phyloP scores from a whole-genome alignment of 2,797 vertebrate genomes.

The Fundulus diaphanus region DNA sequence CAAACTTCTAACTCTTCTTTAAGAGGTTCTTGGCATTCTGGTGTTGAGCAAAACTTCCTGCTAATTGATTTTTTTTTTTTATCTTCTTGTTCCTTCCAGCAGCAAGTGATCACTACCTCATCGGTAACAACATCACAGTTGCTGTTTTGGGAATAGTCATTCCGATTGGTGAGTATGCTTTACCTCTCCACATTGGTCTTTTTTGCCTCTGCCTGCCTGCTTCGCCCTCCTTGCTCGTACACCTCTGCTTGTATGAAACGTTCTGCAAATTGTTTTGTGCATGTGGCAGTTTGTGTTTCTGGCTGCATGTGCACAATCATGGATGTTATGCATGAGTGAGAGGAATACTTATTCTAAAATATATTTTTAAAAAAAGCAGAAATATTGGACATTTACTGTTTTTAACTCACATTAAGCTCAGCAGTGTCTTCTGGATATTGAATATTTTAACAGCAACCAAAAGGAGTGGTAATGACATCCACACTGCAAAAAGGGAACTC shows the following conservation, averaged over 20 bases:
- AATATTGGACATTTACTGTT: background rate
- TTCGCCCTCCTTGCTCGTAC: constrained; percentile 62
- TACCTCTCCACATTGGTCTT: constrained; percentile 32
- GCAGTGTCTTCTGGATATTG: background rate
- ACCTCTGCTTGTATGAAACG: constrained; percentile 40
- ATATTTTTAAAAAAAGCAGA: background rate
- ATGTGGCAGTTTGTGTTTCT: constrained; percentile 3
- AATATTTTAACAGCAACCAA: background rate
- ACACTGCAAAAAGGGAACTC: too few species aligned
- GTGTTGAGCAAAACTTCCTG: constrained; percentile 23
- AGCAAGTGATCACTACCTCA: constrained; percentile 86
- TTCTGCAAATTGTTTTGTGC: constrained; percentile 44
- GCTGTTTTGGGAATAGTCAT: constrained; percentile 93
- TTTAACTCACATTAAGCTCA: background rate
- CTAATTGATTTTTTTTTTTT: constrained; percentile 21
- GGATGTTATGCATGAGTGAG: background rate
- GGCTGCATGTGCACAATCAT: background rate
- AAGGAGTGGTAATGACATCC: background rate
- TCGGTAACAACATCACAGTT: constrained; percentile 93
- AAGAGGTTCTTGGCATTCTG: background rate
- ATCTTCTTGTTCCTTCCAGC: constrained; percentile 76
- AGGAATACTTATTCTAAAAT: background rate
- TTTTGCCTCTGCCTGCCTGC: constrained; percentile 57
- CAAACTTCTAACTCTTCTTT: constrained; percentile 19
- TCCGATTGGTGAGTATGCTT: constrained; percentile 90